Percentiles rank a stretch among this genome's conserved stretches.
Evolutionary conservation across 2,797 vertebrate species (phyloP).

Genomic region (Oreochromis mossambicus): DNA sequence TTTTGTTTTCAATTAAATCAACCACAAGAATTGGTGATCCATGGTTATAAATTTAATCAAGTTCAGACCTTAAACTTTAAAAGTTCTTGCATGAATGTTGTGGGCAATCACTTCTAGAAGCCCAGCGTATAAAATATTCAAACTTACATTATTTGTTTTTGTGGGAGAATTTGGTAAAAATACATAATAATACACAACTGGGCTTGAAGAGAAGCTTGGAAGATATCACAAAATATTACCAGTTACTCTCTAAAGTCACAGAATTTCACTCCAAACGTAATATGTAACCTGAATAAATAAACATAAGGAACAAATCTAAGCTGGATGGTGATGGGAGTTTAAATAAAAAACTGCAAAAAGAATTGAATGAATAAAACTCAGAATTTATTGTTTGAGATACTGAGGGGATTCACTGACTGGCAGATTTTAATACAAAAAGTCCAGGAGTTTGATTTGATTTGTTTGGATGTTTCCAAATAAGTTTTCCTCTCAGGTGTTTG

Average conservation of each 20-base stretch:
- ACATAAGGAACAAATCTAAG: background rate
- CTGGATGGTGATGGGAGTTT: background rate
- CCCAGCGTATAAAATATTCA: background rate
- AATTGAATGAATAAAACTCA: too few species aligned
- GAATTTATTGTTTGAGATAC: background rate
- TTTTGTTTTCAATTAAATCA: background rate
- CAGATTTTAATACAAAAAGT: background rate
- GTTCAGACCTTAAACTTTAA: background rate
- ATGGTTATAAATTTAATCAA: background rate
- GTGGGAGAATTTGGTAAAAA: background rate
- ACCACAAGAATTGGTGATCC: background rate
- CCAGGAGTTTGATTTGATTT: background rate
- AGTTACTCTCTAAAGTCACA: background rate
- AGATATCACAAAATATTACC: background rate
- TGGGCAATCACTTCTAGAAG: background rate
- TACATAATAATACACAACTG: background rate
- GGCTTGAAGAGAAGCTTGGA: background rate
- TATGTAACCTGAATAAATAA: background rate
- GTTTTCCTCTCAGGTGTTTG: background rate
- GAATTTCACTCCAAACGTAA: background rate
- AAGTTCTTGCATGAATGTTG: background rate
- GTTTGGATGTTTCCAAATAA: background rate
- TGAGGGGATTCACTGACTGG: slow-evolving; percentile 13
- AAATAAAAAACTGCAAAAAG: background rate
- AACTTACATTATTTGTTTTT: background rate